phyloP scores from a whole-genome alignment of 30 jellyfish, hydroid and myxozoan genomes.

The Aurelia sp. region DNA sequence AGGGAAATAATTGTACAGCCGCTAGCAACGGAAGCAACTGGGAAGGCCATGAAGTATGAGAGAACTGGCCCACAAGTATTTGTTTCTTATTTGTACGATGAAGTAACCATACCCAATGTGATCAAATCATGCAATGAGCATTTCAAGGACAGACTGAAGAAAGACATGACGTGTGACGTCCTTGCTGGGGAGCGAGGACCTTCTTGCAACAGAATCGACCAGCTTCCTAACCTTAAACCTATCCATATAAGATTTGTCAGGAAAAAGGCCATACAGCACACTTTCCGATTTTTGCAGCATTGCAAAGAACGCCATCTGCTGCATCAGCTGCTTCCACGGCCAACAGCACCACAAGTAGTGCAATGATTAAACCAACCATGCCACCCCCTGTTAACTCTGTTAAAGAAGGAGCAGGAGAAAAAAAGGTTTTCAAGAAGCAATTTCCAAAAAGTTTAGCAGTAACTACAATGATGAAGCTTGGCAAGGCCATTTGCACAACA shows the following conservation, averaged over 20 bases:
- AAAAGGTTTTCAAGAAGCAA: background rate
- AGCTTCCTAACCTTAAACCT: constrained; percentile 25
- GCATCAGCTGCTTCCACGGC: too few species aligned
- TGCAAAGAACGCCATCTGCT: background rate
- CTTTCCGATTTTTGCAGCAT: background rate
- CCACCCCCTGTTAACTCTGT: too few species aligned
- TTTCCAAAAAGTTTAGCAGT: constrained; percentile 42
- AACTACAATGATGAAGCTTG: constrained; percentile 38
- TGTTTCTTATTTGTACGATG: constrained; percentile 39
- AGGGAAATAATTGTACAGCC: constrained; percentile 52
- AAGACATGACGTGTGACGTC: constrained; percentile 48
- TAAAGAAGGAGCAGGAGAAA: too few species aligned
- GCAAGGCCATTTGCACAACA: constrained; percentile 14
- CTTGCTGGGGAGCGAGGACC: constrained; percentile 64
- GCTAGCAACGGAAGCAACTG: constrained; percentile 49
- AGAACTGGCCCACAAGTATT: constrained; percentile 56
- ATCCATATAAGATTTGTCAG: constrained; percentile 49
- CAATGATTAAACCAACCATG: too few species aligned
- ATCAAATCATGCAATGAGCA: constrained; percentile 30
- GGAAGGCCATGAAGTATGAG: constrained; percentile 56
- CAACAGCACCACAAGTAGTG: too few species aligned
- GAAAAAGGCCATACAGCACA: constrained; percentile 13
- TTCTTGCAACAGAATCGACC: constrained; percentile 23
- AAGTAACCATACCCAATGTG: constrained; percentile 16
- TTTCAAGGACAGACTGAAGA: background rate